Percentiles rank a stretch among this genome's conserved stretches.
These are phyloP conservation scores for Scytalopus superciliaris DNA, from an alignment of 2,113 vertebrate species.

Conservation along the genomic window DNA sequence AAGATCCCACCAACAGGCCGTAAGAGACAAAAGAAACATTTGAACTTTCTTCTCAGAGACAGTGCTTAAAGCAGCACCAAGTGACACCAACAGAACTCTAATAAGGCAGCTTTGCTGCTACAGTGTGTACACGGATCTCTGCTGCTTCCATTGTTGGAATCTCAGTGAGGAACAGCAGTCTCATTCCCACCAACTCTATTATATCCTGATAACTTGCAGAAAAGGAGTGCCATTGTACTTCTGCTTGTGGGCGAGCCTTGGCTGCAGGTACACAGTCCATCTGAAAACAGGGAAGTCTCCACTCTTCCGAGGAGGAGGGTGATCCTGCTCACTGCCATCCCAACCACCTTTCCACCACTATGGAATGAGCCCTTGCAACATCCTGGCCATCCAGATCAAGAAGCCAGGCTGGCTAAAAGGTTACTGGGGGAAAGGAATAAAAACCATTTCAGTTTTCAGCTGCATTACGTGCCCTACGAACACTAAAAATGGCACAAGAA, in stretches of 20 bases:
- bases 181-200: not conserved
- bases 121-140: fast-evolving
- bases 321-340: not conserved
- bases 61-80: not conserved
- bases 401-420: not conserved
- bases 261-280: not conserved
- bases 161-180: not conserved
- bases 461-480: not conserved
- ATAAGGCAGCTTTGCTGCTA: not conserved
- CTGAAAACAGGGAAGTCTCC: not conserved
- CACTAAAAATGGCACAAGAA: not conserved
- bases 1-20: not conserved
- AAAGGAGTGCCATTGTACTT: not conserved
- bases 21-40: not conserved
- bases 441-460: not conserved
- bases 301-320: fast-evolving
- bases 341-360: not conserved
- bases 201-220: not conserved
- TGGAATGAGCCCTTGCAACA: not conserved
- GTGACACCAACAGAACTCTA: not conserved
- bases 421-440: not conserved
- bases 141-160: not conserved
- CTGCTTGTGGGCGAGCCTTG: not conserved
- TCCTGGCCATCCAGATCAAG: not conserved
- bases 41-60: not conserved